Percentiles rank a stretch among this genome's conserved stretches.
Evolutionary conservation across 2,113 vertebrate species (phyloP).

Genomic region (Cromileptes altivelis): DNA sequence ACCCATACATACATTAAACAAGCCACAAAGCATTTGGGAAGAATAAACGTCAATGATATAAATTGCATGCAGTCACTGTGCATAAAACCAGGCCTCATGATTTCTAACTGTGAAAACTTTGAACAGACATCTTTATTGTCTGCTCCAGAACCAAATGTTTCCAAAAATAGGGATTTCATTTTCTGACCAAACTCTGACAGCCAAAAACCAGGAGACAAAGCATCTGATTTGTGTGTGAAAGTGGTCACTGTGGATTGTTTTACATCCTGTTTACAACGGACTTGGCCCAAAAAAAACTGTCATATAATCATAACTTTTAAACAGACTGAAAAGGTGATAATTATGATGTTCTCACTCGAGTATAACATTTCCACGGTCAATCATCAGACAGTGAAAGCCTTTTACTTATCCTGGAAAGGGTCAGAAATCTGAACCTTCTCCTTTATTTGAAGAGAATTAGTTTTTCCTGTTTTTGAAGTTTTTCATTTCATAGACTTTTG

Average conservation of each 20-base stretch:
- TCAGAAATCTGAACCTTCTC: not conserved
- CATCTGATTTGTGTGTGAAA: conserved; percentile 13
- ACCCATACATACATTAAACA: not conserved
- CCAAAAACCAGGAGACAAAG: not conserved
- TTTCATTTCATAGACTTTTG: not conserved
- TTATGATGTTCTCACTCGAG: not conserved
- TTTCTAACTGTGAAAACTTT: not conserved
- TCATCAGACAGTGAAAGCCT: not conserved
- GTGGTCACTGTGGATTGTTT: not conserved
- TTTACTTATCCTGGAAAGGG: not conserved
- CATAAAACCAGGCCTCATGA: not conserved
- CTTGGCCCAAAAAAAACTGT: not conserved
- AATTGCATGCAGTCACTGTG: not conserved
- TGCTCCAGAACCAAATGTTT: not conserved
- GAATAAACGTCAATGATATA: not conserved
- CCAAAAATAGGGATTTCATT: not conserved
- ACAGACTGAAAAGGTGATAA: not conserved
- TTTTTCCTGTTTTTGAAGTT: not conserved
- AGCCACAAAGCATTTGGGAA: not conserved
- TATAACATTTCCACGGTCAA: not conserved
- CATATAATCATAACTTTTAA: not conserved
- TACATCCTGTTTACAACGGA: conserved; percentile 1
- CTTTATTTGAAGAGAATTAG: not conserved
- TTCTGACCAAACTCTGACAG: not conserved
- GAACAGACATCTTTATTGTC: too few species aligned